phyloP scores from a whole-genome alignment of 2,888 invertebrate genomes.

The Orchesella flavescens region DNA sequence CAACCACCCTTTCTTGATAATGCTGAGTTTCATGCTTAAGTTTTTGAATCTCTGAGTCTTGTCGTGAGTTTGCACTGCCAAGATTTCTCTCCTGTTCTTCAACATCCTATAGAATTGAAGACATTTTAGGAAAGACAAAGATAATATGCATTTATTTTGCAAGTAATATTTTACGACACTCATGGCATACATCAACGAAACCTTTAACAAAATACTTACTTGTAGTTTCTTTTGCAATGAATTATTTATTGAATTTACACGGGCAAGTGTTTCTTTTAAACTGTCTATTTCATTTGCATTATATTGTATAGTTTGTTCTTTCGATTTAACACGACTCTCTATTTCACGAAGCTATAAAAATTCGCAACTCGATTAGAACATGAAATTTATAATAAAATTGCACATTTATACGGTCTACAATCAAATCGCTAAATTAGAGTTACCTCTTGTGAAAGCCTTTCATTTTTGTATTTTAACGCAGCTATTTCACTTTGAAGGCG shows the following conservation, averaged over 20 bases:
- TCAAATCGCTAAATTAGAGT: not conserved
- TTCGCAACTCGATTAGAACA: constrained; percentile 24
- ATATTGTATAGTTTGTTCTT: constrained; percentile 83
- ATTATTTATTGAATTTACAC: constrained; percentile 86
- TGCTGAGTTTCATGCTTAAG: constrained; percentile 83
- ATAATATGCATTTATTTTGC: not conserved
- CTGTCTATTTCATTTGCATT: constrained; percentile 87
- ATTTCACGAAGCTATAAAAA: constrained; percentile 80
- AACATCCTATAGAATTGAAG: constrained; percentile 77
- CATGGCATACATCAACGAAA: too few species aligned
- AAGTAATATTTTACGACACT: too few species aligned
- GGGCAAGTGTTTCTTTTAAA: constrained; percentile 85
- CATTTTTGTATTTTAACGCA: constrained; percentile 87
- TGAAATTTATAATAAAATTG: not conserved
- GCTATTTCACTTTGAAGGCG: constrained; percentile 86
- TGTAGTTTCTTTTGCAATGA: constrained; percentile 85
- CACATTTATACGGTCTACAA: not conserved
- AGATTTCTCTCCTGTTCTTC: constrained; percentile 85
- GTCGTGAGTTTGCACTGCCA: constrained; percentile 79
- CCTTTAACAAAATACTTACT: constrained; percentile 72
- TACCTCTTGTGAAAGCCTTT: constrained; percentile 85
- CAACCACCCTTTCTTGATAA: constrained; percentile 85
- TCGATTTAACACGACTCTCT: constrained; percentile 81
- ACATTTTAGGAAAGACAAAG: not conserved
- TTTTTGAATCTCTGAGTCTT: constrained; percentile 83